Base-by-base conservation (phyloP, 2,113 vertebrate species). In the Antennarius striatus region DNA sequence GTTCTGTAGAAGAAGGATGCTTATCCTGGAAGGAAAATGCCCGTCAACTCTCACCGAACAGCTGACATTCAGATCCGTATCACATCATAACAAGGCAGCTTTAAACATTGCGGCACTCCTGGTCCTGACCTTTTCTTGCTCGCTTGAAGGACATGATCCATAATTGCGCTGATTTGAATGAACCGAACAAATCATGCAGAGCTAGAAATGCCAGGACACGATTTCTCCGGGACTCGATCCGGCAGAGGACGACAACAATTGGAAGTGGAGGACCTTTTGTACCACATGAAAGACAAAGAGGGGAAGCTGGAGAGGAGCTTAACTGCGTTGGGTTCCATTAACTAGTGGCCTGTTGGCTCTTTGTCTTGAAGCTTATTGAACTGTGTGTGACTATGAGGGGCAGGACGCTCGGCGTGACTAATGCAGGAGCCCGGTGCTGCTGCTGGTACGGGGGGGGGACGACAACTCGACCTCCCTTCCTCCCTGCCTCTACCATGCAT, bases 281-380 rank as follows among this genome's bases (percentile, higher is more conserved):
- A 61, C 63, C 64, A 70, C 72, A 76, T 84, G 69, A 85, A 83
- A 79, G 79, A 83, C 88, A 88, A 90, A 71, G 65, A 55, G 59
- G 16, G 55, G 22, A 71, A 73, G 58, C 81, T 79, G 54, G 78
- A 87, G 80, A 86, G 86, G 70, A 76, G 85, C 89, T 88, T 84
- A 87, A 76, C 75, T 54, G 65, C 39, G 45, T 68, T 17, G 71
- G 71, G 82, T 90, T 85, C 90, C 86, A 90, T 89, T 84, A 90
- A 91, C 87, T 60, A 77, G 73, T 69, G 79, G 84, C 87, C 85
- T 86, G 88, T 83, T 72, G 60, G 81, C 78, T 84, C 88, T 88
- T 91, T 92, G 88, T 91, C 81, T 86, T 79, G 40, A 51, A 67
- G 71, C 51, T 83, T 67, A 82, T 83, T 89, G 87, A 89, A 83